phyloP scores from a whole-genome alignment of 2,113 vertebrate genomes.

The Leptocoma aspasia region DNA sequence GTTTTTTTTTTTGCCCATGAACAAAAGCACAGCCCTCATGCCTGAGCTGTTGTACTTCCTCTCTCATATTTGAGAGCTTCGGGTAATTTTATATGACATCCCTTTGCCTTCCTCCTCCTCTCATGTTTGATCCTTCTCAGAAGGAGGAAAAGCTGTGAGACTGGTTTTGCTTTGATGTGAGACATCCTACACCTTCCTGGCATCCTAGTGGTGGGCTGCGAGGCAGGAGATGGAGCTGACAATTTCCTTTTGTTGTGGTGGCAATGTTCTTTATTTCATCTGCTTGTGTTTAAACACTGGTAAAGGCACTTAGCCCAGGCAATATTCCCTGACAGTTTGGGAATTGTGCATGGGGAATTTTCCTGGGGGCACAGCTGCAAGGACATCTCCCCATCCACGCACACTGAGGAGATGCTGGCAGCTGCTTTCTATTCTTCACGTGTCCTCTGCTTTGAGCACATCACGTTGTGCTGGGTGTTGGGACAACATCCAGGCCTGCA shows the following conservation, averaged over 20 bases:
- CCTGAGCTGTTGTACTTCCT: background rate
- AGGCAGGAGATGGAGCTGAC: background rate
- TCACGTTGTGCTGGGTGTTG: background rate
- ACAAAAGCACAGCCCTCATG: background rate
- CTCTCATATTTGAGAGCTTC: background rate
- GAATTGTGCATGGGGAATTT: background rate
- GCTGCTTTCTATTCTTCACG: accelerated
- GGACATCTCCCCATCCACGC: background rate
- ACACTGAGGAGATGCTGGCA: background rate
- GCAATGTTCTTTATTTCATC: background rate
- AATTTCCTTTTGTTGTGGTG: background rate
- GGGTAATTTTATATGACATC: background rate
- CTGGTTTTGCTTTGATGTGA: constrained; percentile 5
- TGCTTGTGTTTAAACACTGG: background rate
- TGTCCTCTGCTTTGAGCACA: background rate
- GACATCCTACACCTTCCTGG: background rate
- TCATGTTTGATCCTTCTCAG: background rate
- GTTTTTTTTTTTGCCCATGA: accelerated
- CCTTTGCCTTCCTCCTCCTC: constrained; percentile 16
- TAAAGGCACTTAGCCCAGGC: background rate
- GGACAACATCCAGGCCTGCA: background rate
- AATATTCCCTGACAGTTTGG: background rate
- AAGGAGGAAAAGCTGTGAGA: background rate
- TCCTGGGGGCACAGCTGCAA: background rate
- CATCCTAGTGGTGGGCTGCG: background rate